Conservation (phyloP, 2,113 vertebrate genomes). For the Pagrus major region DNA sequence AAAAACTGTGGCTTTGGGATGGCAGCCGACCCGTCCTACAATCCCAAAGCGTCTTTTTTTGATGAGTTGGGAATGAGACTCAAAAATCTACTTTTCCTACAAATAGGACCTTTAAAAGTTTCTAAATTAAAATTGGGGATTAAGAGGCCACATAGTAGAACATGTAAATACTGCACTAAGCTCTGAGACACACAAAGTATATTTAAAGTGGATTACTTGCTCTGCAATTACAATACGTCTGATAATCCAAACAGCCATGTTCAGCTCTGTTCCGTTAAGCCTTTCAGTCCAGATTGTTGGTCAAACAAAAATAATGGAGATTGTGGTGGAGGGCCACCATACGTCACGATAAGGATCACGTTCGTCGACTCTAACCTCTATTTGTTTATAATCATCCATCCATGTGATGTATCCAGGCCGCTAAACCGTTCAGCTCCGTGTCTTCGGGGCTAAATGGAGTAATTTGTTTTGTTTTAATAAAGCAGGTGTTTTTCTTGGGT, state of each 20-base stretch:
- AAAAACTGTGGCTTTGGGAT: no score
- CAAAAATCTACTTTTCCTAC: no score
- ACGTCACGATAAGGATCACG: conserved; percentile 29
- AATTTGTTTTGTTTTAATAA: conserved; percentile 86
- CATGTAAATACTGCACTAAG: conserved; percentile 4
- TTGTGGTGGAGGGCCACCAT: conserved; percentile 4
- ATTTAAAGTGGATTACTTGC: conserved; percentile 45
- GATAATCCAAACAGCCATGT: conserved; percentile 44
- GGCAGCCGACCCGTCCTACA: no score
- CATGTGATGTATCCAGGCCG: conserved; percentile 56
- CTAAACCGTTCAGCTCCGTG: conserved; percentile 23
- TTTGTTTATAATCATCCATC: conserved; percentile 65
- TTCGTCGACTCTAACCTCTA: conserved; percentile 27
- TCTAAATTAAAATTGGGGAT: not conserved
- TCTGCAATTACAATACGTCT: conserved; percentile 36
- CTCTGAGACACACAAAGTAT: conserved; percentile 28
- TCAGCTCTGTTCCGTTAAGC: conserved; percentile 41
- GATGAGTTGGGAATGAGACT: no score
- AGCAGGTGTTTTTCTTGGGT: conserved; percentile 82
- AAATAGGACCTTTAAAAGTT: not conserved
- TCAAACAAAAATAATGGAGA: conserved; percentile 31
- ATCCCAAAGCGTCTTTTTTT: no score
- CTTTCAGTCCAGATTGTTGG: conserved; percentile 17
- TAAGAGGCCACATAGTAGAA: not conserved
- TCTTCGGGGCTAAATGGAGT: conserved; percentile 71